phyloP scores from a whole-genome alignment of 2,888 invertebrate genomes.

The Pristionchus entomophagus region DNA sequence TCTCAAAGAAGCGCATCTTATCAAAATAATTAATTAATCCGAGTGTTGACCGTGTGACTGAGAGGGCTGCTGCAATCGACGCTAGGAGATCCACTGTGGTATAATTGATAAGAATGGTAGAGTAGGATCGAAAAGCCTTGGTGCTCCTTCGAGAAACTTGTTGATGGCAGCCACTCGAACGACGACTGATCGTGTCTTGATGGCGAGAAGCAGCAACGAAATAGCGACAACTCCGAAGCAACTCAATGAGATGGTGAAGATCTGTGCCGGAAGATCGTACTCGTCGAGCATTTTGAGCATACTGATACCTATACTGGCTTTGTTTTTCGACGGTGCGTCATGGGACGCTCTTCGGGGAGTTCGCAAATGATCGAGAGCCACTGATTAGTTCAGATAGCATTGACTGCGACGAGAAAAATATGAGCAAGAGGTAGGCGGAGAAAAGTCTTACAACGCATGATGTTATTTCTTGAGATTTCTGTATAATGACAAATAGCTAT shows the following conservation, averaged over 20 bases:
- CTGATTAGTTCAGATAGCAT: too few species aligned
- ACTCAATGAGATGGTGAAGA: neutral
- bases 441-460: too few species aligned
- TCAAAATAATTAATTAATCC: neutral
- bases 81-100: neutral
- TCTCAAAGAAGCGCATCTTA: neutral
- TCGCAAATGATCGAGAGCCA: too few species aligned
- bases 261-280: neutral
- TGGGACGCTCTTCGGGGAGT: too few species aligned
- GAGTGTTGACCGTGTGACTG: neutral
- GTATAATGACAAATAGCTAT: too few species aligned
- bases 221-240: neutral
- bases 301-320: too few species aligned
- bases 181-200: neutral
- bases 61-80: neutral
- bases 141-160: neutral
- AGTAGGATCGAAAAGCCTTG: neutral
- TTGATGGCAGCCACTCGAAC: neutral
- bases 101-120: neutral
- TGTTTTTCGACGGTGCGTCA: too few species aligned
- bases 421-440: too few species aligned
- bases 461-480: too few species aligned
- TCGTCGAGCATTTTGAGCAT: neutral
- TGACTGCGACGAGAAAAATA: too few species aligned
- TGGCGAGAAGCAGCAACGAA: neutral